Percentiles rank a stretch among this genome's conserved stretches.
These are phyloP conservation scores for Heliothis subflexa DNA, from an alignment of 1,140 invertebrate genomes.

Conservation along the genomic window DNA sequence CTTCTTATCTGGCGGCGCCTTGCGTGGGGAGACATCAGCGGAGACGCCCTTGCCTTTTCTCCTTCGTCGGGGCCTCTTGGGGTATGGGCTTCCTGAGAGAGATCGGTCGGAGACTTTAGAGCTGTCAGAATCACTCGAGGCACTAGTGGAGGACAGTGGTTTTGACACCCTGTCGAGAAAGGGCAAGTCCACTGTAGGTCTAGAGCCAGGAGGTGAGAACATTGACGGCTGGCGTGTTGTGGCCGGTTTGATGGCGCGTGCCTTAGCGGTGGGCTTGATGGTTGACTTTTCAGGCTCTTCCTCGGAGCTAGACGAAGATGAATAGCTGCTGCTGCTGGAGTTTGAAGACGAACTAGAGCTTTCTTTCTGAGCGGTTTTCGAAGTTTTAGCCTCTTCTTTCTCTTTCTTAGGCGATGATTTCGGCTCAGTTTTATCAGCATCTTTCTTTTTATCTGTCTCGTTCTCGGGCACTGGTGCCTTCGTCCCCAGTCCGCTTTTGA, in stretches of 20 bases:
- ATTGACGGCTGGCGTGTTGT: constrained; percentile 71
- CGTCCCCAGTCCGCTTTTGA: constrained; percentile 91
- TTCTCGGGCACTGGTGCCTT: constrained; percentile 87
- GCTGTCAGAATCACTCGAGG: constrained; percentile 84
- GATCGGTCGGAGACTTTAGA: constrained; percentile 78
- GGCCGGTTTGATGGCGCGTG: constrained; percentile 76
- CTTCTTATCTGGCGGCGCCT: constrained; percentile 93
- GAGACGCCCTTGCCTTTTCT: constrained; percentile 76
- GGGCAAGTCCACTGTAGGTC: constrained; percentile 86
- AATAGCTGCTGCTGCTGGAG: constrained; percentile 81
- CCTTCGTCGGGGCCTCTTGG: constrained; percentile 75
- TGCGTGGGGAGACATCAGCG: constrained; percentile 85
- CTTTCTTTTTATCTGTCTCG: constrained; percentile 83
- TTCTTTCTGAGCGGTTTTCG: constrained; percentile 70
- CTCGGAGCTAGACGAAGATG: constrained; percentile 85
- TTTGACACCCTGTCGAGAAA: constrained; percentile 88
- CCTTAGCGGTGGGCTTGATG: constrained; percentile 78
- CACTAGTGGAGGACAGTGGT: constrained; percentile 85
- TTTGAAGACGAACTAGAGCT: constrained; percentile 84
- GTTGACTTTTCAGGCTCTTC: constrained; percentile 81
- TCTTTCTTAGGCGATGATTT: constrained; percentile 61
- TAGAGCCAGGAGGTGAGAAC: constrained; percentile 81
- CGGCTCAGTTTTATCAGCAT: constrained; percentile 68
- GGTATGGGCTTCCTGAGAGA: constrained; percentile 74
- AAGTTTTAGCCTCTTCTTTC: constrained; percentile 78